These are phyloP conservation scores for Pseudochaenichthys georgianus DNA, from an alignment of 2,797 vertebrate species.

Conservation along the genomic window DNA sequence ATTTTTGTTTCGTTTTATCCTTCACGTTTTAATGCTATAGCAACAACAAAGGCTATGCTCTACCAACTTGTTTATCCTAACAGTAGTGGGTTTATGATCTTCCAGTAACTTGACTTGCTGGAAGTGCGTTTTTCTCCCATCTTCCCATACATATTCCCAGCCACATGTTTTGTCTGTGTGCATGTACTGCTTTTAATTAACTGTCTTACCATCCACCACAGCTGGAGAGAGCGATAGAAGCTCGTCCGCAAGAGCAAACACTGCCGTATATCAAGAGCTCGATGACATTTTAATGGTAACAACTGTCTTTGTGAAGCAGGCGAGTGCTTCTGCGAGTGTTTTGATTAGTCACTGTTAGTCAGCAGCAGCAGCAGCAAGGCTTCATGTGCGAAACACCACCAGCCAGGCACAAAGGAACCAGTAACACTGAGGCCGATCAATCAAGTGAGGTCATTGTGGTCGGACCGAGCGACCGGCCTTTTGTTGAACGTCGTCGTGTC, in stretches of 20 bases:
- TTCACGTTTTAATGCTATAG: no score
- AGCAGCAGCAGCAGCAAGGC: slow-evolving; percentile 56
- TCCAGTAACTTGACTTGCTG: no score
- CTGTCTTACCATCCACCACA: slow-evolving; percentile 6
- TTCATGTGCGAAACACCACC: slow-evolving; percentile 60
- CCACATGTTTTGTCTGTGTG: slow-evolving; percentile 1
- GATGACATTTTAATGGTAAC: slow-evolving; percentile 66
- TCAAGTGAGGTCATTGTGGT: slow-evolving; percentile 73
- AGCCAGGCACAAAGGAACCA: slow-evolving; percentile 71
- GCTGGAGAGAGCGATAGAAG: slow-evolving; percentile 20
- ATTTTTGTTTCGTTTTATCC: no score
- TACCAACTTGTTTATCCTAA: no score
- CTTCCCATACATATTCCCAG: not conserved
- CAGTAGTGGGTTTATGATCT: no score
- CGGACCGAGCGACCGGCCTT: slow-evolving; percentile 34
- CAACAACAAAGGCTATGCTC: no score
- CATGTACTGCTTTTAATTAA: slow-evolving; percentile 18
- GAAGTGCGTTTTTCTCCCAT: no score
- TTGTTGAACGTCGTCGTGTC: slow-evolving; percentile 70
- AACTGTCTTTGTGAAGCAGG: slow-evolving; percentile 51
- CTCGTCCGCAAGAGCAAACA: slow-evolving; percentile 42
- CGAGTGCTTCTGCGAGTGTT: slow-evolving; percentile 65
- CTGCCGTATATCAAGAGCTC: slow-evolving; percentile 54
- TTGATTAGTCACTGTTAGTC: slow-evolving; percentile 79
- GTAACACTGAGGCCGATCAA: slow-evolving; percentile 69